phyloP scores from a whole-genome alignment of 2,797 vertebrate genomes.

The Podargus strigoides region DNA sequence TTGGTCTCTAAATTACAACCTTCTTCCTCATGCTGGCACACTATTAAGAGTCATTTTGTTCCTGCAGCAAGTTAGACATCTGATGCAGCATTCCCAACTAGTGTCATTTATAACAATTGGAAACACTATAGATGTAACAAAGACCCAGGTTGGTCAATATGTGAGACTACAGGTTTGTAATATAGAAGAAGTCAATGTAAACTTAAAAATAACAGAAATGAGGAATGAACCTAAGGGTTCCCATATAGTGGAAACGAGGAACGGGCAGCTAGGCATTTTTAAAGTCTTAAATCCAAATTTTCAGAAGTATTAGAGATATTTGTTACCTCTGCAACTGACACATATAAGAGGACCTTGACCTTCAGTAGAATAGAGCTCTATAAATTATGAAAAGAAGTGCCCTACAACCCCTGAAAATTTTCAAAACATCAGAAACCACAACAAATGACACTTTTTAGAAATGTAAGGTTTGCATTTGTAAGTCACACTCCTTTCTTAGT shows the following conservation, averaged over 20 bases:
- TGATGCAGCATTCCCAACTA: neutral
- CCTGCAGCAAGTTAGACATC: neutral
- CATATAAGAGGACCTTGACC: neutral
- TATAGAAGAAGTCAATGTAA: neutral
- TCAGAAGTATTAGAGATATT: neutral
- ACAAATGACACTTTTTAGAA: neutral
- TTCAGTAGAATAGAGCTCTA: neutral
- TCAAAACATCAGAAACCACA: neutral
- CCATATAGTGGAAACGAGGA: neutral
- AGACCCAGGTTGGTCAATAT: neutral
- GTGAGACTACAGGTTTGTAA: neutral
- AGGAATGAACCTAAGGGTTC: neutral
- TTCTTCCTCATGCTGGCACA: slow-evolving; percentile 9
- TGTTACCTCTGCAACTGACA: neutral
- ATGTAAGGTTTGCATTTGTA: neutral
- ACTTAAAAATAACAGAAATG: neutral
- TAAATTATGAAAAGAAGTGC: neutral
- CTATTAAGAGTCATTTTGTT: slow-evolving; percentile 30
- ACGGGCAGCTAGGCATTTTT: neutral
- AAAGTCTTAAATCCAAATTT: neutral
- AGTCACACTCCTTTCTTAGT: neutral
- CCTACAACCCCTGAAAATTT: neutral
- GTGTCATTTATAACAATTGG: neutral
- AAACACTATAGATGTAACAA: neutral
- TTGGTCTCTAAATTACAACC: slow-evolving; percentile 47